Base-by-base conservation (phyloP, 2,888 invertebrate genomes). In the Therioaphis trifolii region DNA sequence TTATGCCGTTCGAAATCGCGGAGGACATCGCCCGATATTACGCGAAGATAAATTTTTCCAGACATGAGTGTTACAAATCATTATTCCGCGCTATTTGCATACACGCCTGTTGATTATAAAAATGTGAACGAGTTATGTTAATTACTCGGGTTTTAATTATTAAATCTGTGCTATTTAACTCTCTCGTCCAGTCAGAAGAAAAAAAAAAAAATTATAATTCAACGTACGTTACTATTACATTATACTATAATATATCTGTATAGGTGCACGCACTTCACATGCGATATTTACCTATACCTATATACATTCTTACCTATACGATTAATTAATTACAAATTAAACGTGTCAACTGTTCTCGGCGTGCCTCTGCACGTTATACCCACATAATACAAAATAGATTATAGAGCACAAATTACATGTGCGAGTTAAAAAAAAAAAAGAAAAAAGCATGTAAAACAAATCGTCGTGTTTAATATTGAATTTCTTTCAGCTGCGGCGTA, bases 81-180 rank as follows among this genome's bases (percentile, higher is more conserved):
- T 75, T 58, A 68, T 68, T 58, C 40, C 18, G 12, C 24, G 35
- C 11, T 5, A 58, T 58, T 58, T 58, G 58, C 74, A 75, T 55
- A 76, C 76, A 63, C 76, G 75, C 75, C 58, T 40, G 75, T 75
- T 58, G 24, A 75, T 43, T 75, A 43, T 24, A 18, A 35, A 58
- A 75, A 58, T 58, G 40, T 21, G 66, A 77, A 77, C 77, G 77
- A 66, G 77, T 77, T 77, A 77, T 77, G 77, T 66, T 77, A 77
- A 77, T 77, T 66, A 52, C 49, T 66, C 49, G 35, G 1, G 49
- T 66, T 49, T 66, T 77, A 77, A 77, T 77, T 66, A 77, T 29
- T 63, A 63, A 61, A 63, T 61, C 46, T 63, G 61, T 27, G 76
- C 27, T 46, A 29, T 75, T 75, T 58, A 24, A 76, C 61, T 46